Evolutionary conservation across 2,113 vertebrate genomes (phyloP), one percentile per base, ranked within the genome.

Genomic region (Delphinapterus leucas): DNA sequence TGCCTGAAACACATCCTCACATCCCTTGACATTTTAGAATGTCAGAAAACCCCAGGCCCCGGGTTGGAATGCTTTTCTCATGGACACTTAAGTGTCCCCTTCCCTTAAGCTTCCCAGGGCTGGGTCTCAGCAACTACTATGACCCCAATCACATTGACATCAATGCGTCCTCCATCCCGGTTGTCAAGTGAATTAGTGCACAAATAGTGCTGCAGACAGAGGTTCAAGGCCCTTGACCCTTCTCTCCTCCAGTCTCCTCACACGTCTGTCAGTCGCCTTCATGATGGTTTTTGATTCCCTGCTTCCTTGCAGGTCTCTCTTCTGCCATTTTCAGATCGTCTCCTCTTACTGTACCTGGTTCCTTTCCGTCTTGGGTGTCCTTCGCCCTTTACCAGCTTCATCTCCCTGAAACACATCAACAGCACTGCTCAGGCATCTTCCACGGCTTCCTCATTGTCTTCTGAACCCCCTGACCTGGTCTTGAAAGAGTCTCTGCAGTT

Each of bases 261-360:
- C 1, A 1, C 4, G 9, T 21, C 60, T 26, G 4, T 55, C 6
- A 2, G 20, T 49, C 1, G 0, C 9, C 79, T 41, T 67, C 14
- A 0, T 7, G 36, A 21, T 12, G 38, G 63, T 6, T 49, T 73
- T 81, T 53, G 83, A 60, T 2, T 8, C 65, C 31, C 70, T 77
- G 25, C 21, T 21, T 71, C 33, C 53, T 36, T 36, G 33, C 76
- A 38, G 1, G 3, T 41, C 8, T 38, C 14, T 67, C 47, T 85
- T 20, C 76, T 77, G 76, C 53, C 38, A n/a, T 28, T 3, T 41
- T 76, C 71, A 20, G 31, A 17, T 8, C 23, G 9, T 70, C 67
- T 88, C 61, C 13, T 36, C n/a, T 53, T 2, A 1, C 41, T 70
- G 36, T 8, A 4, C 8, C 68, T 73, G 25, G 3, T 60, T 47